A percentile compares a stretch with the other conserved stretches of the same genome.
Evolutionary conservation across 2,888 invertebrate species (phyloP).

Genomic region (Meteorus cinctellus): DNA sequence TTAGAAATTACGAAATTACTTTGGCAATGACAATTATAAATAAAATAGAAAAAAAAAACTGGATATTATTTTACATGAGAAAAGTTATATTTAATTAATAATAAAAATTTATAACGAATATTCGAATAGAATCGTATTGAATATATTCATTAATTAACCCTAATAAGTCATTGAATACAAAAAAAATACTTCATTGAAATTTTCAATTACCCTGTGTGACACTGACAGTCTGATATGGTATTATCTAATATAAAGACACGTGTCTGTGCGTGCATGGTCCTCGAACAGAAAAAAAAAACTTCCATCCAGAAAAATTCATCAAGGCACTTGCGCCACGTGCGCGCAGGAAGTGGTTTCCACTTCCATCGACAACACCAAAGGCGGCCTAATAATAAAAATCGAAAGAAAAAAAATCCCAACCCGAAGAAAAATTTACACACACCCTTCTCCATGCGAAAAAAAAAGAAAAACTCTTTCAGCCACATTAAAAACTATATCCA

Average conservation of each 20-base stretch:
- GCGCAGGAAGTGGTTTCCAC: not conserved
- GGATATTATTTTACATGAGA: too few relatives aligned
- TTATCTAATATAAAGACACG: conserved; percentile 1
- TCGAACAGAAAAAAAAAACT: not conserved
- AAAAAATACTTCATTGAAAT: not conserved
- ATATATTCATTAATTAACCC: too few relatives aligned
- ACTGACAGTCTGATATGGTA: not conserved
- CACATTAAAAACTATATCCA: too few relatives aligned
- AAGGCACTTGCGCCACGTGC: conserved; percentile 5
- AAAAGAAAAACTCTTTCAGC: not conserved
- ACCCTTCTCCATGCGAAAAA: not conserved
- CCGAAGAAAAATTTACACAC: not conserved
- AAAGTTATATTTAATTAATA: too few relatives aligned
- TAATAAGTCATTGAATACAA: too few relatives aligned
- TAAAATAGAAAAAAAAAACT: too few relatives aligned
- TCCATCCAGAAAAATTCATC: conserved; percentile 14
- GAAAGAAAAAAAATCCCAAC: not conserved
- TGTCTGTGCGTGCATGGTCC: not conserved
- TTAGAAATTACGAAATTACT: too few relatives aligned
- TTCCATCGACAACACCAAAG: not conserved
- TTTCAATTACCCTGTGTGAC: not conserved
- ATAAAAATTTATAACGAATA: too few relatives aligned
- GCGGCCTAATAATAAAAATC: not conserved
- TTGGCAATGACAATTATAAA: too few relatives aligned
- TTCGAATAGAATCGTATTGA: too few relatives aligned